Base-by-base conservation (phyloP, 53 echinoderm and acorn worm species). In the Crossaster papposus region DNA sequence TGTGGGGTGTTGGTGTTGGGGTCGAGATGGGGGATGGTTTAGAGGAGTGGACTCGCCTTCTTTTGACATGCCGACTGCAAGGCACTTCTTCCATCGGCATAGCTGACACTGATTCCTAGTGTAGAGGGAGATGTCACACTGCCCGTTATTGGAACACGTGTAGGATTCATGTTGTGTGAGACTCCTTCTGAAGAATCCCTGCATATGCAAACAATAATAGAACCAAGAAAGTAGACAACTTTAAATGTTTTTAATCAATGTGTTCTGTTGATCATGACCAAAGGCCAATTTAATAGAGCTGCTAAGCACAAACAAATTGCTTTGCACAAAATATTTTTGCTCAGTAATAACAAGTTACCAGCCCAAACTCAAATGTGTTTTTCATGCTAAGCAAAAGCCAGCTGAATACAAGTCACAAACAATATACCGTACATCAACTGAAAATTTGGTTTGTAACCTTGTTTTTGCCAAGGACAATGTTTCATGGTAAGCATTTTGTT, bases 111-210 rank as follows among this genome's bases (percentile, higher is more conserved):
- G 98, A 80, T 98, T 98, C 20, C 98, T 77, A 76, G 98, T 98
- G 91, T 98, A 98, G 35, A 98, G 91, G 10, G 98, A 96, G 54
- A 98, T 96, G 54, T 98, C 98, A 83, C 98, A 98, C 83, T 94
- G 96, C 14, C 95, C 98, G 58, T 96, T 98, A 54, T 98, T 98
- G 76, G 98, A 96, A 81, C 98, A 98, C 50, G 98, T 98, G 91
- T 98, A 98, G 28, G 98, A 96, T 86, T 96, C 95, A 72, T 98
- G 98, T 37, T 98, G 98, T 54, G 94, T 96, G 64, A 98, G 96
- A 77, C 98, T 98, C 50, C 98, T 72, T 80, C 98, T 94, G 81
- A 98, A 98, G 92, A 98, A 98, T 77, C 98, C 98, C 98, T 98
- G 95, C 68, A 18, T 4, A 28, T 2, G 73, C 70, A 52, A 82